phyloP scores from a whole-genome alignment of 2,113 vertebrate species.

The Origma solitaria region DNA sequence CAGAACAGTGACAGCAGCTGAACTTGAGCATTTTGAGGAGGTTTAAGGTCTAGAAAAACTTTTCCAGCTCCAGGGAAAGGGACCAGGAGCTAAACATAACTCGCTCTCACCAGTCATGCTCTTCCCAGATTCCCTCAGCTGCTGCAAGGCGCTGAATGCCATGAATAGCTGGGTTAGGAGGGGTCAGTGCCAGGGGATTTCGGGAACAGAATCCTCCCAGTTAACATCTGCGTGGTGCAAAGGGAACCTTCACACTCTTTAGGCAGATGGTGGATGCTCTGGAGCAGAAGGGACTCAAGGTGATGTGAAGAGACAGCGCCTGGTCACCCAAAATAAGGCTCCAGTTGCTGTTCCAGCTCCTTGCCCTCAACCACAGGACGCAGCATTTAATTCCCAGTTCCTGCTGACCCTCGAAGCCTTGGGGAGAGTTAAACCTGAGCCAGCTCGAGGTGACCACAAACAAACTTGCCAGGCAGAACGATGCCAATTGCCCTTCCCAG shows the following conservation, averaged over 20 bases:
- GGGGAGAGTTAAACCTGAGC: not conserved
- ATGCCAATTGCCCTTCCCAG: constrained; percentile 12
- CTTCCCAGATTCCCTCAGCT: not conserved
- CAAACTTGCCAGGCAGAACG: not conserved
- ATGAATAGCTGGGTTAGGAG: not conserved
- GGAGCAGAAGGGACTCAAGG: not conserved
- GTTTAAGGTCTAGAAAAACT: not conserved
- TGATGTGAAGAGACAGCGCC: rapidly evolving
- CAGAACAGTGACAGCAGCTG: not conserved
- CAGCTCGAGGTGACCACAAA: not conserved
- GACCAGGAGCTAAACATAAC: not conserved
- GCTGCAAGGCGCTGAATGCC: not conserved
- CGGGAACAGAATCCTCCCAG: not conserved
- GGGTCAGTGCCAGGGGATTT: not conserved
- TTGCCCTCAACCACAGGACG: not conserved
- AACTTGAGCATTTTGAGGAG: not conserved
- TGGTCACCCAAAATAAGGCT: not conserved
- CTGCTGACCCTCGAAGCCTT: rapidly evolving
- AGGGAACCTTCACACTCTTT: not conserved
- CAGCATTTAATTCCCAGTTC: not conserved
- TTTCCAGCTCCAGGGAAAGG: not conserved
- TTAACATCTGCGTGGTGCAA: not conserved
- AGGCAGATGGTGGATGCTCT: not conserved
- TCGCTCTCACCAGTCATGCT: not conserved
- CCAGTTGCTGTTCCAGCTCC: not conserved